Conservation (phyloP, 2,113 vertebrate genomes). For the Vicugna pacos region DNA sequence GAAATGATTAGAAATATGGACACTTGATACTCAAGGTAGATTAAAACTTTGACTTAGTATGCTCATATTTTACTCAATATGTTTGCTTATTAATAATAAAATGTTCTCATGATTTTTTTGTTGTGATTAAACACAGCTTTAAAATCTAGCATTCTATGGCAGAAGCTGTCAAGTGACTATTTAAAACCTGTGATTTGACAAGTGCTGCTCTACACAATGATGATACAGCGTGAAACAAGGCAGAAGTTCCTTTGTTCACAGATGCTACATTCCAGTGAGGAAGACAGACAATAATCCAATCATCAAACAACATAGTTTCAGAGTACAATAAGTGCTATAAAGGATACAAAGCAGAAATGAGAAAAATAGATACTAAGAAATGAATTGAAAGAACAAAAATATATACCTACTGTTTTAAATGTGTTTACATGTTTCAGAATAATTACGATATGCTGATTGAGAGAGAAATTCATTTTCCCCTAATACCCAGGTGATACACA, state of each 20-base stretch:
- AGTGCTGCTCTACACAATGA: background rate
- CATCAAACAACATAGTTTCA: background rate
- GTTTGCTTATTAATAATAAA: slow-evolving; percentile 18
- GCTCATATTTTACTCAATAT: background rate
- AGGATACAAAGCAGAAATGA: background rate
- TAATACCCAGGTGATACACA: background rate
- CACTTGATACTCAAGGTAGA: background rate
- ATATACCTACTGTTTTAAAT: background rate
- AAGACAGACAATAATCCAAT: background rate
- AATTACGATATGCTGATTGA: slow-evolving; percentile 14
- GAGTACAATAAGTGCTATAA: background rate
- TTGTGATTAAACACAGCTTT: background rate
- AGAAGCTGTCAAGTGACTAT: background rate
- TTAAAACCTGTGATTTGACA: background rate
- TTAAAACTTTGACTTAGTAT: background rate
- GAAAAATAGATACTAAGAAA: background rate
- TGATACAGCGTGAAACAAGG: background rate
- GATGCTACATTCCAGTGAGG: background rate
- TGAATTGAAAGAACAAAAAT: background rate
- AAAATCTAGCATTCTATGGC: background rate
- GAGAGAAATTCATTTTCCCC: background rate
- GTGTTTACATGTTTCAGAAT: background rate
- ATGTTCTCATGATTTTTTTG: background rate
- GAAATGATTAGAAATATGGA: background rate
- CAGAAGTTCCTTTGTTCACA: background rate